A percentile compares a stretch with the other conserved stretches of the same genome.
Conservation (phyloP, 2,888 invertebrate species). For the Heliconius ismenius region DNA sequence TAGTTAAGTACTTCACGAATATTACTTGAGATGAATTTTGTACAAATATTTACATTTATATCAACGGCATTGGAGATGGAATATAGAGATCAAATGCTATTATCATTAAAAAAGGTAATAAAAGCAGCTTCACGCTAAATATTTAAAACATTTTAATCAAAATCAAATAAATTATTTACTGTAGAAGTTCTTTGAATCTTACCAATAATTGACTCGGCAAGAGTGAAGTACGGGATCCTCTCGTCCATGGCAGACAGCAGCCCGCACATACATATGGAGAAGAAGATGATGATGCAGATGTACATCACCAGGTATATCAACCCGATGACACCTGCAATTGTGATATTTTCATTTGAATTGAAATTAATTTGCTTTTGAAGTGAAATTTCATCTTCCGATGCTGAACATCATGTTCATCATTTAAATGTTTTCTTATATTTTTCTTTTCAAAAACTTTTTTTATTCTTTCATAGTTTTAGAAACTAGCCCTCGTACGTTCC, state of each 20-base stretch:
- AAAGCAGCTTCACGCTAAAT: not conserved
- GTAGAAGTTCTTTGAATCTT: constrained; percentile 39
- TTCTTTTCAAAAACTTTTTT: not conserved
- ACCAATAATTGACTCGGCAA: constrained; percentile 90
- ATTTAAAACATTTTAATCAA: too few species aligned
- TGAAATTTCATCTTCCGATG: not conserved
- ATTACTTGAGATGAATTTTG: not conserved
- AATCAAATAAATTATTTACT: not conserved
- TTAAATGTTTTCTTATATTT: not conserved
- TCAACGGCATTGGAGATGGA: not conserved
- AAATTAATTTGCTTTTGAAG: not conserved
- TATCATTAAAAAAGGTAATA: not conserved
- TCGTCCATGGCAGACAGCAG: constrained; percentile 88
- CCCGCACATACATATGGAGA: constrained; percentile 93
- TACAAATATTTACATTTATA: constrained; percentile 3
- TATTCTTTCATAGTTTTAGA: too few species aligned
- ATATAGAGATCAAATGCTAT: not conserved
- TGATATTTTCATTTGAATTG: not conserved
- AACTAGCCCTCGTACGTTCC: too few species aligned
- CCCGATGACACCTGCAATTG: constrained; percentile 89
- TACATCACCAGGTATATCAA: constrained; percentile 96
- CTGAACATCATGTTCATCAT: too few species aligned
- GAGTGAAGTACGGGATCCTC: constrained; percentile 89
- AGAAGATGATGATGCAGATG: constrained; percentile 91
- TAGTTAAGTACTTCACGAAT: not conserved